A percentile compares a stretch with the other conserved stretches of the same genome.
These are phyloP conservation scores for Sinocyclocheilus rhinocerous DNA, from an alignment of 2,113 vertebrate species.

Conservation along the genomic window DNA sequence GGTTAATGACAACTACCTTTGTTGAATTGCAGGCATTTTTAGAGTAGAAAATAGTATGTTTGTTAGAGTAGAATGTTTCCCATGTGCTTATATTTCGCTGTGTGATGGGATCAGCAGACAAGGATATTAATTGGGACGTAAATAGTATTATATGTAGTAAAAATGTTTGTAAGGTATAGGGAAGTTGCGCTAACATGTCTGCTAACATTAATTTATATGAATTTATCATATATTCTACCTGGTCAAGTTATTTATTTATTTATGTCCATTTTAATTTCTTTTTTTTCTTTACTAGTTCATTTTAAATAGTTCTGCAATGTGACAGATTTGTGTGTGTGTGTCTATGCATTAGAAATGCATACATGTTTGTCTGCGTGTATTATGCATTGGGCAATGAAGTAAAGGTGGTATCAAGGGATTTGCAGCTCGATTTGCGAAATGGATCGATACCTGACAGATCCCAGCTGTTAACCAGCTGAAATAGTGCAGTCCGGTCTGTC, in stretches of 20 bases:
- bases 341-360: background rate
- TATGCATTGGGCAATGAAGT: conserved; percentile 22
- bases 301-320: background rate
- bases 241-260: too few species aligned
- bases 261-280: background rate
- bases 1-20: background rate
- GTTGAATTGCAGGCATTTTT: background rate
- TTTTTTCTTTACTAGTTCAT: background rate
- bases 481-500: background rate
- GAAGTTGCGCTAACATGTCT: too few species aligned
- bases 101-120: too few species aligned
- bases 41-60: too few species aligned
- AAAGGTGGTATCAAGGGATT: conserved; percentile 38
- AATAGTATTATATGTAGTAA: too few species aligned
- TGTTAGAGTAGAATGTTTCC: background rate
- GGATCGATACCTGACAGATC: conserved; percentile 44
- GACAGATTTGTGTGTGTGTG: background rate
- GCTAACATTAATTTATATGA: too few species aligned
- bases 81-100: too few species aligned
- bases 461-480: conserved; percentile 46
- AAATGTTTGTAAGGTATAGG: too few species aligned
- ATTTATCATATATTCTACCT: too few species aligned
- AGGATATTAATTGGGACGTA: too few species aligned
- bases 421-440: conserved; percentile 30
- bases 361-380: background rate